Base-by-base conservation (phyloP, 2,113 vertebrate genomes). In the Pampusana beccarii region DNA sequence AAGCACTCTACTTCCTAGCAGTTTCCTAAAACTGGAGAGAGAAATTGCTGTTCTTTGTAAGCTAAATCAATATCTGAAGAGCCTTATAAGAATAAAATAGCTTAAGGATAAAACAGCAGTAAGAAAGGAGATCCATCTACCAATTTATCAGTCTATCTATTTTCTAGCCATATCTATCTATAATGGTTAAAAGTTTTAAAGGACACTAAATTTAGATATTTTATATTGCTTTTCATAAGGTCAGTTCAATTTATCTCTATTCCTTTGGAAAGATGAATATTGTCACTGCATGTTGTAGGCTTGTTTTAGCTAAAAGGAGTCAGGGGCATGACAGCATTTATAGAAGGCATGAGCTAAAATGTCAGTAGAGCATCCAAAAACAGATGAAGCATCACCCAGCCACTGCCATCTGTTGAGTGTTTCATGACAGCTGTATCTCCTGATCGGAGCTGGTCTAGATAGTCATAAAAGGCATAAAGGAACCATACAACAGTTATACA, bases 381-480 rank as follows among this genome's bases (percentile, higher is more conserved):
- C 94, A 96, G 95, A 97, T 90, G 94, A 98, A 84, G 77, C 96
- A 95, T 97, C 97, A 93, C 72, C 80, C 90, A 34, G 19, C 72
- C 96, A 95, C 89, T 90, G 97, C 97, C 98, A 98, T 97, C 98
- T 98, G 98, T 95, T 98, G 98, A 97, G 97, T 98, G 97, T 97
- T 98, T 97, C 72, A 89, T 51, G 97, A 98, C 98, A 98, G 98
- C 98, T 98, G 98, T 96, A 96, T 97, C 97, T 97, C 77, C 95
- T 97, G 96, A 97, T 96, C 96, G 94, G 93, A 84, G 25, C 94
- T 96, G 96, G 89, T 95, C 71, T 60, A 88, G 97, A 97, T 97
- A 95, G 96, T 96, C 94, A 96, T 86, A 80, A 96, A 97, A 97
- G 92, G 80, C 94, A 64, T 58, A 56, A 82, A 95, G 94, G 85